A percentile compares a stretch with the other conserved stretches of the same genome.
These are phyloP conservation scores for Periphyllus acericola DNA, from an alignment of 2,888 invertebrate species.

Conservation along the genomic window DNA sequence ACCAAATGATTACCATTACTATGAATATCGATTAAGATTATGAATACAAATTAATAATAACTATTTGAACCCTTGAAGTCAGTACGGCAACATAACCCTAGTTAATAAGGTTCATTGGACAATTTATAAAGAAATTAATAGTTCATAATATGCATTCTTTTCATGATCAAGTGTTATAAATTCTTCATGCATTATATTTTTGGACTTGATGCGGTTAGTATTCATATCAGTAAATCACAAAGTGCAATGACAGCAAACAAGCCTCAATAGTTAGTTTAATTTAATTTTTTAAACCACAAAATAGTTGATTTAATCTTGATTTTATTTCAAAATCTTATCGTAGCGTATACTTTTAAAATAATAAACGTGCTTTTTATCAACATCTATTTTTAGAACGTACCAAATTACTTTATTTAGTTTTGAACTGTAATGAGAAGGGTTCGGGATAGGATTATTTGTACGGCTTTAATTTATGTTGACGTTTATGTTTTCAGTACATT, in stretches of 20 bases:
- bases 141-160: too few species aligned
- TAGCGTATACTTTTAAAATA: conserved; percentile 4
- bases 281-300: conserved; percentile 10
- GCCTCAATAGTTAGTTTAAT: conserved; percentile 1
- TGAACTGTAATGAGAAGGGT: conserved; percentile 27
- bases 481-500: conserved; percentile 43
- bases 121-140: too few species aligned
- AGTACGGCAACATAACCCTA: too few species aligned
- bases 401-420: conserved; percentile 45
- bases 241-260: not conserved
- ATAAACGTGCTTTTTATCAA: conserved; percentile 36
- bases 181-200: too few species aligned
- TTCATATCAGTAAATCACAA: not conserved
- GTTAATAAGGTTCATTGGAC: too few species aligned
- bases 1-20: too few species aligned
- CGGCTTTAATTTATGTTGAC: conserved; percentile 48
- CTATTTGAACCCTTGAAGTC: too few species aligned
- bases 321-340: not conserved
- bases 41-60: too few species aligned
- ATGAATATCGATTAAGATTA: too few species aligned
- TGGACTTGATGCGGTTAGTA: too few species aligned
- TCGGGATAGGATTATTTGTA: conserved; percentile 15
- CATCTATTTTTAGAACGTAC: conserved; percentile 38
- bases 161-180: too few species aligned
- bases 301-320: conserved; percentile 16